Evolutionary conservation across 1,140 invertebrate species (phyloP).

Genomic region (Nasonia giraulti): DNA sequence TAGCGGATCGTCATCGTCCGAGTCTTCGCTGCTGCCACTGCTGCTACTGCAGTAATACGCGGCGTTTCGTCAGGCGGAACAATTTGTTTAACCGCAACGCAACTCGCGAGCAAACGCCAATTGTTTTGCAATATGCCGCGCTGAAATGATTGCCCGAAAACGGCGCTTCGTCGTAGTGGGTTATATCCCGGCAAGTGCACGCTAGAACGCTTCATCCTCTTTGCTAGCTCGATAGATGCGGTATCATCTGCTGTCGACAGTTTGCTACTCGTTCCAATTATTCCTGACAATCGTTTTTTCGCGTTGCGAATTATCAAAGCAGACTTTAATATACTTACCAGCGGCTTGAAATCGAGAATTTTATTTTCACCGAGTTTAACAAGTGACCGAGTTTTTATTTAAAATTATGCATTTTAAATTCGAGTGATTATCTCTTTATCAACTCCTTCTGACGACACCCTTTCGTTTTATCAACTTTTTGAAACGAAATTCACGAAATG

Average conservation of each 20-base stretch:
- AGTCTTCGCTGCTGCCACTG: background rate
- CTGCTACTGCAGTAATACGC: background rate
- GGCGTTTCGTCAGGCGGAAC: constrained; percentile 54
- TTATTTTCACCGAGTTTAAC: background rate
- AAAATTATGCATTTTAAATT: background rate
- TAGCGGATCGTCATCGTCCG: constrained; percentile 39
- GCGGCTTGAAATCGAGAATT: too few relatives aligned
- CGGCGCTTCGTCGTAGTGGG: constrained; percentile 33
- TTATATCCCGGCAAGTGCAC: background rate
- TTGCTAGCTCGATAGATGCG: background rate
- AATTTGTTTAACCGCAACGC: constrained; percentile 53
- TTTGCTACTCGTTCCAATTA: background rate
- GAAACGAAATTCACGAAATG: too few relatives aligned
- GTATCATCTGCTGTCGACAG: background rate
- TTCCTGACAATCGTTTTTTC: background rate
- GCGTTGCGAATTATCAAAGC: background rate
- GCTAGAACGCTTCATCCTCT: constrained; percentile 25
- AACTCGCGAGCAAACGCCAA: constrained; percentile 50
- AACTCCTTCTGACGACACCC: background rate
- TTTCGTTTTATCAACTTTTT: too few relatives aligned
- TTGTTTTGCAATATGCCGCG: constrained; percentile 67
- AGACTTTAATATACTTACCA: too few relatives aligned
- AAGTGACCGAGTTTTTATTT: background rate
- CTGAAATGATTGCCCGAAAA: constrained; percentile 67
- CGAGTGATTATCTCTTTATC: background rate